Evolutionary conservation across 2,797 vertebrate genomes (phyloP).

Genomic region (Epinephelus coioides): DNA sequence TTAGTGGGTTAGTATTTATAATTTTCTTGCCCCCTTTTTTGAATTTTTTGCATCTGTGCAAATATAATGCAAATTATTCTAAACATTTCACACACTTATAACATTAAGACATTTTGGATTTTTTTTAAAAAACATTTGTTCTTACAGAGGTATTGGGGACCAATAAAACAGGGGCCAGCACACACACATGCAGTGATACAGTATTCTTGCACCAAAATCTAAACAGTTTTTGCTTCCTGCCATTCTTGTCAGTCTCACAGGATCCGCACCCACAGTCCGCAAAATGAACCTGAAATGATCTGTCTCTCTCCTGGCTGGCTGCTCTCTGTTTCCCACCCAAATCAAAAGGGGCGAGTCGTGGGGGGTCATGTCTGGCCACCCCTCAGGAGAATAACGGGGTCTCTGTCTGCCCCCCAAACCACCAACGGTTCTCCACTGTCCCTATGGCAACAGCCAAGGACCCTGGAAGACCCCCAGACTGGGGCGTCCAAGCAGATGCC

Average conservation of each 20-base stretch:
- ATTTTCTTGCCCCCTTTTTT: not conserved
- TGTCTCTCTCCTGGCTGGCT: constrained; percentile 68
- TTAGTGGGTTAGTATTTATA: constrained; percentile 8
- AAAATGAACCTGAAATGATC: constrained; percentile 67
- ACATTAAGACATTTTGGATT: not conserved
- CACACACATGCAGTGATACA: not conserved
- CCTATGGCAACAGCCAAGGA: constrained; percentile 88
- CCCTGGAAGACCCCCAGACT: constrained; percentile 79
- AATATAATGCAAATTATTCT: not conserved
- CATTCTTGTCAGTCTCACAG: constrained; percentile 28
- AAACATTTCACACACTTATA: not conserved
- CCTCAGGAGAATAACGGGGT: constrained; percentile 87
- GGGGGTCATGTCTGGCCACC: constrained; percentile 90
- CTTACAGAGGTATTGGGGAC: not conserved
- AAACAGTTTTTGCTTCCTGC: constrained; percentile 13
- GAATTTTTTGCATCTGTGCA: not conserved
- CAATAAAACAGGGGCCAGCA: not conserved
- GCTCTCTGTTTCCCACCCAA: constrained; percentile 81
- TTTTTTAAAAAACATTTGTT: not conserved
- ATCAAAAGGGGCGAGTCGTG: constrained; percentile 81
- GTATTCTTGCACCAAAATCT: constrained; percentile 18
- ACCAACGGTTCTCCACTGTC: constrained; percentile 82
- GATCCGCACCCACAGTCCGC: constrained; percentile 43
- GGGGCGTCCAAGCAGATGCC: constrained; percentile 84
- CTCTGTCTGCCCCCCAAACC: constrained; percentile 84